These are phyloP conservation scores for Cremastinae sp. DNA, from an alignment of 2,888 invertebrate species.

Conservation along the genomic window DNA sequence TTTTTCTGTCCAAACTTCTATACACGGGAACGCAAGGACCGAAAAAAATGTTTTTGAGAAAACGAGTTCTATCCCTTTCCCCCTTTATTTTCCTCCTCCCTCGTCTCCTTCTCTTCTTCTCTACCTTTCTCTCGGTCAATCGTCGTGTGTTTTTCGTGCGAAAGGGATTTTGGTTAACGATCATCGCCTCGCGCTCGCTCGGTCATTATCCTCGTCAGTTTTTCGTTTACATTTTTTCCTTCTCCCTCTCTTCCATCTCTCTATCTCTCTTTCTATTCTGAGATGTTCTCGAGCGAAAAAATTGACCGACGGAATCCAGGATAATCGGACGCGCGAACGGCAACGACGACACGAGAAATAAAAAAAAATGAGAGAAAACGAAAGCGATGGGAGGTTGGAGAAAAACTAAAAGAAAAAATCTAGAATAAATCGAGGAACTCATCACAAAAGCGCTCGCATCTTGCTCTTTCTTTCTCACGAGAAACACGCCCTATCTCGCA, in stretches of 20 bases:
- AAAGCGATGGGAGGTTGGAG: conserved; percentile 10
- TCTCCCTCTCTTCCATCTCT: no score
- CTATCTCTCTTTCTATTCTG: conserved; percentile 56
- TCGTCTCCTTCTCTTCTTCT: conserved; percentile 27
- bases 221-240: conserved; percentile 17
- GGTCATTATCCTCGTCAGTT: conserved; percentile 69
- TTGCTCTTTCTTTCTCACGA: conserved; percentile 39
- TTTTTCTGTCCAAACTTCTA: conserved; percentile 35
- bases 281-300: conserved; percentile 64
- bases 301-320: conserved; percentile 61
- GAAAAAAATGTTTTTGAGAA: conserved; percentile 43
- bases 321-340: conserved; percentile 57
- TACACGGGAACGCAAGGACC: neutral
- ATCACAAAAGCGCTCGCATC: conserved; percentile 43
- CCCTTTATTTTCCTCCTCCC: conserved; percentile 40
- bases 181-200: conserved; percentile 37
- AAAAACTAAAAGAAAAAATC: conserved; percentile 21
- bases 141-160: conserved; percentile 42
- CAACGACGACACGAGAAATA: conserved; percentile 39
- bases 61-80: conserved; percentile 39
- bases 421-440: neutral
- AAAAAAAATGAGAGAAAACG: conserved; percentile 13
- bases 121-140: conserved; percentile 28
- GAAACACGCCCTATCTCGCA: conserved; percentile 52
- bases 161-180: conserved; percentile 64